Conservation (phyloP, 2,797 vertebrate species). For the Sebastes steindachneri region DNA sequence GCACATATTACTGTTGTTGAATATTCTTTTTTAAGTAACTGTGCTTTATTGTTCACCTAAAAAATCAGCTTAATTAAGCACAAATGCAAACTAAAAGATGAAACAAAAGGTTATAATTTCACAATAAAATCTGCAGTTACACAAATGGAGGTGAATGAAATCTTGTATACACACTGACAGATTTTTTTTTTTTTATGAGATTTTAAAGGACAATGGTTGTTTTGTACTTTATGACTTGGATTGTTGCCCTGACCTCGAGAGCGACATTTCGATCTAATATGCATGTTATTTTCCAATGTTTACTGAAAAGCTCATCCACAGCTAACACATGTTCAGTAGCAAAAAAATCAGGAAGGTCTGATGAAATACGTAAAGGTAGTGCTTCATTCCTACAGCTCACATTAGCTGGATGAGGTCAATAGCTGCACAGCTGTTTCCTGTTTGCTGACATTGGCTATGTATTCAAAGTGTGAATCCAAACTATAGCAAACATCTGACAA, state of each 20-base stretch:
- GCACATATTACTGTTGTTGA: neutral
- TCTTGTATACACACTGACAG: neutral
- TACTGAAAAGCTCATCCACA: neutral
- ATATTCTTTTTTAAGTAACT: neutral
- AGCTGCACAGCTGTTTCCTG: neutral
- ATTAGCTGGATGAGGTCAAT: neutral
- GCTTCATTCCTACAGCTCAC: neutral
- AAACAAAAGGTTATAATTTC: neutral
- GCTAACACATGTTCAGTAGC: neutral
- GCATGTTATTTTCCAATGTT: neutral
- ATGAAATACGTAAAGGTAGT: neutral
- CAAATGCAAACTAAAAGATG: neutral
- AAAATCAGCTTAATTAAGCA: neutral
- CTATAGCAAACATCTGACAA: neutral
- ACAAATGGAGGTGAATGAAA: neutral
- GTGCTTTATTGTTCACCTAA: neutral
- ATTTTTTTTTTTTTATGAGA: neutral
- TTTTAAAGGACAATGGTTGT: neutral
- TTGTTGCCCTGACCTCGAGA: neutral
- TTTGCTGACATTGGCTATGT: neutral
- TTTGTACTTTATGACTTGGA: neutral
- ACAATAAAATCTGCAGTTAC: neutral
- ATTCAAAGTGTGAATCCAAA: neutral
- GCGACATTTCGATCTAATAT: neutral
- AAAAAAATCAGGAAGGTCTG: neutral